Conservation (phyloP, 2,888 invertebrate species). For the Torymus aiolomorphi region DNA sequence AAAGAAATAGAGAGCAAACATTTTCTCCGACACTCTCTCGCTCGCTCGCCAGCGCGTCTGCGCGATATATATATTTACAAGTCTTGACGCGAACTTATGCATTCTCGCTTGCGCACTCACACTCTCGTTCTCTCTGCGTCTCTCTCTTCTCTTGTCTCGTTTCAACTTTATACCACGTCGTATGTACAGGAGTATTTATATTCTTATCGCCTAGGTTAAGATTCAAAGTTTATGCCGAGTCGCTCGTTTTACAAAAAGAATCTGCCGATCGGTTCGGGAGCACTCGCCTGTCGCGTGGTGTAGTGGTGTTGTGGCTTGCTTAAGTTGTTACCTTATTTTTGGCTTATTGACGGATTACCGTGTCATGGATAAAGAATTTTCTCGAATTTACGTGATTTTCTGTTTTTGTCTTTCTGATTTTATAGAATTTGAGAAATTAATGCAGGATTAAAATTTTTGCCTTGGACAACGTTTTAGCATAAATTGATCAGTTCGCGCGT, state of each 20-base stretch:
- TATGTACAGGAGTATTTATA: conserved; percentile 56
- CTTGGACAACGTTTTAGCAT: too few species aligned
- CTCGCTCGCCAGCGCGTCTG: conserved; percentile 6
- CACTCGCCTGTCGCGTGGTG: neutral
- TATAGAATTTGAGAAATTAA: too few species aligned
- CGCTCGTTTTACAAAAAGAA: conserved; percentile 42
- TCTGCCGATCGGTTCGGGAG: conserved; percentile 11
- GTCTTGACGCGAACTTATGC: conserved; percentile 19
- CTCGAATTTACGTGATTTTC: too few species aligned
- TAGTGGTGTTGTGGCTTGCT: neutral
- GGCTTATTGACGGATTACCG: too few species aligned
- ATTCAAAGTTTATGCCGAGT: conserved; percentile 40
- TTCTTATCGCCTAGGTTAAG: conserved; percentile 43
- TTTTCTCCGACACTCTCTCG: neutral
- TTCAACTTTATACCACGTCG: conserved; percentile 30
- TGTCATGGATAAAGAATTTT: too few species aligned
- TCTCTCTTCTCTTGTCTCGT: neutral
- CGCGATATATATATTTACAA: conserved; percentile 54
- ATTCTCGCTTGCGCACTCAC: neutral
- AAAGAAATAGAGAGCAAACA: conserved; percentile 32
- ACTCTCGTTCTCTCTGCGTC: neutral
- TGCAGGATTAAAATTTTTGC: too few species aligned
- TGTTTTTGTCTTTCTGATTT: too few species aligned
- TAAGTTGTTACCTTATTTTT: conserved; percentile 19
- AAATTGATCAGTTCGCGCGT: too few species aligned